Evolutionary conservation across 2,888 invertebrate genomes (phyloP), one percentile per base, ranked within the genome.

Genomic region (Gastracanthus pulcherrimus): DNA sequence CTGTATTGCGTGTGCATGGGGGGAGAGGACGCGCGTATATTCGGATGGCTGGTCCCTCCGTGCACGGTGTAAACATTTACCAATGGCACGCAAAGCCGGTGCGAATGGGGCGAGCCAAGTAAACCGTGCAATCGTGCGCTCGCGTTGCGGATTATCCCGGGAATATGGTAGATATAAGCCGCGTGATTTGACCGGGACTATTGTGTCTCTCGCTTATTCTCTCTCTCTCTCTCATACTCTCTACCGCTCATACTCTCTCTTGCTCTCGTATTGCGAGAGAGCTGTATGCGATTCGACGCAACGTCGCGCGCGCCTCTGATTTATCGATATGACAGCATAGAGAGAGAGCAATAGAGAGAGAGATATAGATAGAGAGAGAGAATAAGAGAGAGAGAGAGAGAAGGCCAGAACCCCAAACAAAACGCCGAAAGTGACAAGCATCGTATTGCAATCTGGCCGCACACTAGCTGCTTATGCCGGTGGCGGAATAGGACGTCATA

Each of bases 1-100:
- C n/a, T 13, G 45, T 45, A n/a, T n/a, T 45, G n/a, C 45, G 45
- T 45, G 45, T n/a, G 45, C n/a, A 13, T n/a, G 45, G 45, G 45
- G 45, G 16, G 9, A 4, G 45, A 45, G n/a, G n/a, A n/a, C n/a
- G n/a, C n/a, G n/a, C 45, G 51, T n/a, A 29, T 34, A 26, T 51
- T 41, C 67, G 48, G n/a, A 45, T 13, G 19, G 41, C n/a, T 3
- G 60, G 31, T 64, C n/a, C 6, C 38, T 51, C 51, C 31, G 6
- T 23, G 7, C 38, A 29, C 58, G 76, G 55, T 81, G 85, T 82
- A 86, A 86, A 86, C 83, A 86, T 86, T 86, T 86, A 69, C 86
- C 84, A 81, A 86, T 79, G 83, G 84, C 85, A 84, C 84, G 83
- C 84, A 86, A 84, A 86, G 84, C 84, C 82, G 82, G 82, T 78